These are phyloP conservation scores for Manduca sexta DNA, from an alignment of 1,140 invertebrate species.

Conservation along the genomic window DNA sequence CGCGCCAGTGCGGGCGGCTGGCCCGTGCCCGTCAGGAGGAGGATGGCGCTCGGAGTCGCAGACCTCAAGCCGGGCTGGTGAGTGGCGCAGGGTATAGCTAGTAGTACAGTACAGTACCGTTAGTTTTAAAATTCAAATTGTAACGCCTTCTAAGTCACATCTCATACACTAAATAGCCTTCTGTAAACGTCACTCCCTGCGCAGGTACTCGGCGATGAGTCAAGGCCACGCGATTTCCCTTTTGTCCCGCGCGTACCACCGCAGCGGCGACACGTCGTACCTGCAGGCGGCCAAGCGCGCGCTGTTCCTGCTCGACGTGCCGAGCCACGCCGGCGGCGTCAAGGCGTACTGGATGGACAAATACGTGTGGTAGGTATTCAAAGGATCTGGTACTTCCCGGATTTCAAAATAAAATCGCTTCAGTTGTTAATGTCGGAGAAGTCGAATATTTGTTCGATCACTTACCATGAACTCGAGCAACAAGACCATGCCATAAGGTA, in stretches of 20 bases:
- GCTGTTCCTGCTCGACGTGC: constrained; percentile 85
- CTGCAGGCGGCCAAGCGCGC: constrained; percentile 87
- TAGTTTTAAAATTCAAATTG: too few species aligned
- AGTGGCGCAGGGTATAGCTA: too few species aligned
- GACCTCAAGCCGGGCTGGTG: constrained; percentile 90
- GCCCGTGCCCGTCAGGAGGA: constrained; percentile 89
- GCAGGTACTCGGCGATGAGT: constrained; percentile 96
- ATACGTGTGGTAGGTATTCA: constrained; percentile 77
- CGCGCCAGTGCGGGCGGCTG: constrained; percentile 87
- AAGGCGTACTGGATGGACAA: constrained; percentile 87
- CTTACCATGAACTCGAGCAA: too few species aligned
- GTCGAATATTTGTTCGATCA: too few species aligned
- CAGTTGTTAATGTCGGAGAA: too few species aligned
- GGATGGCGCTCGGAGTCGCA: constrained; percentile 82
- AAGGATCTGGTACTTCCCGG: too few species aligned
- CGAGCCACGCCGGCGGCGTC: constrained; percentile 85
- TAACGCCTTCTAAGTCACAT: too few species aligned
- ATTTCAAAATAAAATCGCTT: too few species aligned
- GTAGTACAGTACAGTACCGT: constrained; percentile 85
- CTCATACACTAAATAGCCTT: too few species aligned
- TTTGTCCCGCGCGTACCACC: constrained; percentile 89
- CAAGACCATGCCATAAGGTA: too few species aligned
- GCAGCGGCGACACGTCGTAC: constrained; percentile 84
- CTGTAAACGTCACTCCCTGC: not conserved
- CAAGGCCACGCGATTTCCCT: constrained; percentile 97